These are phyloP conservation scores for Benitochromis conjunctus DNA, from an alignment of 2,113 vertebrate species.

Conservation along the genomic window DNA sequence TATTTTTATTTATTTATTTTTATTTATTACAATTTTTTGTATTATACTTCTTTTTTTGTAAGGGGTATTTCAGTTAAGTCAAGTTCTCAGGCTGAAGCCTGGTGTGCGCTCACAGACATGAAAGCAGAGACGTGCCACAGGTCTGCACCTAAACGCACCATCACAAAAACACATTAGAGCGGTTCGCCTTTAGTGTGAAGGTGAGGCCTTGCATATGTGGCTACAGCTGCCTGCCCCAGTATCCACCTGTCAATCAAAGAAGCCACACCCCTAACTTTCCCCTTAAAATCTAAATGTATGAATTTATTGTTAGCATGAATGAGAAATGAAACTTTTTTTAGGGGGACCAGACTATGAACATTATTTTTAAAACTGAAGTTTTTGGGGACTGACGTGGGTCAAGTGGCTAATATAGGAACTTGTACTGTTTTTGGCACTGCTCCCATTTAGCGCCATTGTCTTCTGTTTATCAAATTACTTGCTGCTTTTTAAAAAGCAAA, in stretches of 20 bases:
- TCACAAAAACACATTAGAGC: not conserved
- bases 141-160: rapidly evolving
- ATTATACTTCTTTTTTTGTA: not conserved
- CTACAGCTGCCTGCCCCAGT: not conserved
- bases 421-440: not conserved
- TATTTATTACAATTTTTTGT: not conserved
- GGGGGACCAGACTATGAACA: not conserved
- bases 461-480: not conserved
- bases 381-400: not conserved
- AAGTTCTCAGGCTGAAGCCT: not conserved
- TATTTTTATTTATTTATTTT: not conserved
- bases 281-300: not conserved
- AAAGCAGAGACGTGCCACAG: not conserved
- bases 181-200: not conserved
- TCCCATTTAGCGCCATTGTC: not conserved
- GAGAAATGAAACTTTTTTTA: not conserved
- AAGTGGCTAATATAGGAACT: not conserved
- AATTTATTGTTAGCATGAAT: not conserved
- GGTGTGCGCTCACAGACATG: not conserved
- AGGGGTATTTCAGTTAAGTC: not conserved
- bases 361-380: not conserved
- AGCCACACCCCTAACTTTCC: not conserved
- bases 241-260: not conserved
- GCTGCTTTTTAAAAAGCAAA: not conserved
- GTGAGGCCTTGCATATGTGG: not conserved